Evolutionary conservation across 2,113 vertebrate genomes (phyloP), one percentile per base, ranked within the genome.

Genomic region (Nothobranchius furzeri): DNA sequence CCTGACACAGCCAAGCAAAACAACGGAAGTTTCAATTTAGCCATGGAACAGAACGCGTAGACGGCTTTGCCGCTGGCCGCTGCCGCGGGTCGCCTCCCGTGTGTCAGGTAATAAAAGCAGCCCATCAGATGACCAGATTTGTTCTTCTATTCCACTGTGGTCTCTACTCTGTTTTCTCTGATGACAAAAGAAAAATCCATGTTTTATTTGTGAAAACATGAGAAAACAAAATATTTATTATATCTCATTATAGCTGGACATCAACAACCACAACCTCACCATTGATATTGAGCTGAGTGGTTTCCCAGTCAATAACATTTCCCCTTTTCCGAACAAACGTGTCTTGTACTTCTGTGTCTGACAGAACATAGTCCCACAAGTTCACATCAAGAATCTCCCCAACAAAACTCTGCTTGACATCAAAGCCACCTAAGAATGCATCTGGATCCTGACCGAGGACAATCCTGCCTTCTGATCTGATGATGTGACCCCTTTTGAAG

Each of bases 381-480:
- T 81, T 85, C 0, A 89, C 52, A 9, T 88, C 84, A 6, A 0
- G 12, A 36, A 89, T 87, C 65, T 85, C 82, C 0, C 88, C 88
- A 2, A 87, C 70, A 52, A 83, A 81, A 70, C 68, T 81, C 82
- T 78, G 88, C 0, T 52, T 46, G 12, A 12, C 6, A 0, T 87
- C 76, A 63, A 84, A 87, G 0, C 0, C 0, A 0, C 80, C 76
- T 15, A 75, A 0, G 1, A 3, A 82, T 1, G 0, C 0, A n/a
- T 88, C 86, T 0, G 74, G 67, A 13, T 88, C 84, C 35, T 89
- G 88, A 1, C 88, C 86, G 0, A 89, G 56, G 43, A 88, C 6
- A 5, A 88, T 62, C 1, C 0, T 64, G 8, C 84, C 85, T 1
- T 48, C 54, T 1, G 51, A 0, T 0, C 2, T 40, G 17, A 88